Conservation (phyloP, 2,113 vertebrate genomes). For the Geothlypis trichas region DNA sequence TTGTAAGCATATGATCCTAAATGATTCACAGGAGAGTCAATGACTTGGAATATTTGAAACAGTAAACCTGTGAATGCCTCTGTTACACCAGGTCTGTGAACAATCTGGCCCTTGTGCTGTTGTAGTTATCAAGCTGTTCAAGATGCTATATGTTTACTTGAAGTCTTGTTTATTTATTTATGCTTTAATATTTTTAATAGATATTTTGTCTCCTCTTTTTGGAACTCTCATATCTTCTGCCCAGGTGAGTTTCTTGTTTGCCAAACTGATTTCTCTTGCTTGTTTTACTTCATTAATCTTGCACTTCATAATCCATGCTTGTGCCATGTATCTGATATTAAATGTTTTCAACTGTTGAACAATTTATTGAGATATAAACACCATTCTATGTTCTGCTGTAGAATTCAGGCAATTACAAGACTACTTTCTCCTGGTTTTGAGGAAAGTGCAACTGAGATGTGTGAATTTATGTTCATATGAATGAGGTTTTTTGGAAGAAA, state of each 20-base stretch:
- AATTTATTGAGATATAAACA: not conserved
- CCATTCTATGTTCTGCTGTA: not conserved
- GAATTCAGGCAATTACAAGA: not conserved
- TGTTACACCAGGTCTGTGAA: not conserved
- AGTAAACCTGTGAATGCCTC: not conserved
- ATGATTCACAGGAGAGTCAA: not conserved
- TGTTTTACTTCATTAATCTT: not conserved
- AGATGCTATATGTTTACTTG: not conserved
- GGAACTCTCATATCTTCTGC: conserved; percentile 92
- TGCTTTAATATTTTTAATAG: conserved; percentile 72
- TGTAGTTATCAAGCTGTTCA: not conserved
- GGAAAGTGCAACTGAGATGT: not conserved
- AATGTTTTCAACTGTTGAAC: not conserved
- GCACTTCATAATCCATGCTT: not conserved
- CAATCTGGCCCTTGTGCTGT: not conserved
- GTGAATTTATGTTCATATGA: not conserved
- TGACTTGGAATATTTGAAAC: not conserved
- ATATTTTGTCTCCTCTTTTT: conserved; percentile 95
- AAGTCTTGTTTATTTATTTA: not conserved
- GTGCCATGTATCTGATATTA: accelerated
- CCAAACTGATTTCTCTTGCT: not conserved
- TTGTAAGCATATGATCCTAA: not conserved
- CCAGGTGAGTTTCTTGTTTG: conserved; percentile 81
- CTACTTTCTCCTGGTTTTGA: not conserved
- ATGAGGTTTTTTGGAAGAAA: not conserved